Conservation (phyloP, 2,113 vertebrate genomes). For the Mustela nigripes region DNA sequence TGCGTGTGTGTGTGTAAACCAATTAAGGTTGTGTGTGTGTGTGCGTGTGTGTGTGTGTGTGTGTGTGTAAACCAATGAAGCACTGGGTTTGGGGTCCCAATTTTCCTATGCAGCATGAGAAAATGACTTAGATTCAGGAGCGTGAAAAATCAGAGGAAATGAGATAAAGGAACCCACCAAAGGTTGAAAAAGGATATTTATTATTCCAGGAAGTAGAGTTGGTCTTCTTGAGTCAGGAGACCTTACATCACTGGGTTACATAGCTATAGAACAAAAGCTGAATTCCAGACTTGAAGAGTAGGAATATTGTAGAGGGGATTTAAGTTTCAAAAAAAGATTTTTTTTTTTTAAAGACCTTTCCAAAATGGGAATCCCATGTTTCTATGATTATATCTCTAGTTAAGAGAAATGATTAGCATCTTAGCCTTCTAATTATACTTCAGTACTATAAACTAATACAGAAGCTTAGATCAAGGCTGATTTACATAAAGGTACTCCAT, state of each 20-base stretch:
- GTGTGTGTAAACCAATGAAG: not conserved
- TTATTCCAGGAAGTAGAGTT: not conserved
- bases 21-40: no score
- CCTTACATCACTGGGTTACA: not conserved
- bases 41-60: not conserved
- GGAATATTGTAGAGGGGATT: not conserved
- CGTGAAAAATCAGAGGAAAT: not conserved
- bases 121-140: not conserved
- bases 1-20: not conserved
- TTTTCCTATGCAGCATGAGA: not conserved
- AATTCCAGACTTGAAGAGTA: not conserved
- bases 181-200: not conserved
- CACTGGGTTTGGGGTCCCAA: not conserved
- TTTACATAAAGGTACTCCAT: constrained; percentile 19
- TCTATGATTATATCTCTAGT: constrained; percentile 38
- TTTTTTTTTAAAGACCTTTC: not conserved
- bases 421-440: constrained; percentile 46
- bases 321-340: constrained; percentile 2
- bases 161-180: not conserved
- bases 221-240: not conserved
- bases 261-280: not conserved
- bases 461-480: constrained; percentile 31
- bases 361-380: not conserved
- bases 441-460: constrained; percentile 25
- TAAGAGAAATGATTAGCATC: constrained; percentile 55